phyloP scores from a whole-genome alignment of 2,797 vertebrate species.

The Cyprinella venusta region DNA sequence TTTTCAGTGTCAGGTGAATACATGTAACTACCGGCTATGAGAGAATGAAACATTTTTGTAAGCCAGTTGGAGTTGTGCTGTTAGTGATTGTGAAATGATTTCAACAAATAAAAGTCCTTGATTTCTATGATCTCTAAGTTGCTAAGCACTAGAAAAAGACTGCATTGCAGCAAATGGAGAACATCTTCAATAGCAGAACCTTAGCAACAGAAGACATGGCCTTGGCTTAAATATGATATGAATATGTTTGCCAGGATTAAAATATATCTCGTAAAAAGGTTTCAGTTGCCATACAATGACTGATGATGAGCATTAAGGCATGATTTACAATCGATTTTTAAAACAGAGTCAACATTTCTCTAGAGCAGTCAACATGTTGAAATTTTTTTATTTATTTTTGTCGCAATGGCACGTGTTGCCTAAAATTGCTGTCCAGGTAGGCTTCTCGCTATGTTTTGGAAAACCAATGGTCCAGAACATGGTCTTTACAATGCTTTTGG shows the following conservation, averaged over 20 bases:
- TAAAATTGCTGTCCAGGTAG: not conserved
- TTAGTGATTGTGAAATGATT: constrained; percentile 1
- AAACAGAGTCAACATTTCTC: too few relatives aligned
- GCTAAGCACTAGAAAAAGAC: constrained; percentile 5
- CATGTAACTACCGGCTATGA: not conserved
- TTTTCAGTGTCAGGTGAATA: not conserved
- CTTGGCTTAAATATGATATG: not conserved
- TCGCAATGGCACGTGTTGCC: not conserved
- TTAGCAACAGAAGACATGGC: not conserved
- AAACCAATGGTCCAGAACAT: not conserved
- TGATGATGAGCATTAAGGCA: not conserved
- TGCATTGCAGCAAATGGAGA: constrained; percentile 26
- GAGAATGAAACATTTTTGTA: not conserved
- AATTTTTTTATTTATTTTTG: not conserved
- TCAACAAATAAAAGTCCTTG: not conserved
- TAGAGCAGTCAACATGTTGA: too few relatives aligned
- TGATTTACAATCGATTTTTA: not conserved
- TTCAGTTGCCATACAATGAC: not conserved
- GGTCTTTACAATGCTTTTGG: not conserved
- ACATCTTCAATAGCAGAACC: not conserved
- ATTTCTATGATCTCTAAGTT: constrained; percentile 1
- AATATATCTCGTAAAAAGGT: not conserved
- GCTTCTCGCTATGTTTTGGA: not conserved
- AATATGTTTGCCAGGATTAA: not conserved
- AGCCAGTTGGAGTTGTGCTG: not conserved